Conservation (phyloP, 2,888 invertebrate genomes). For the Rhingia rostrata region DNA sequence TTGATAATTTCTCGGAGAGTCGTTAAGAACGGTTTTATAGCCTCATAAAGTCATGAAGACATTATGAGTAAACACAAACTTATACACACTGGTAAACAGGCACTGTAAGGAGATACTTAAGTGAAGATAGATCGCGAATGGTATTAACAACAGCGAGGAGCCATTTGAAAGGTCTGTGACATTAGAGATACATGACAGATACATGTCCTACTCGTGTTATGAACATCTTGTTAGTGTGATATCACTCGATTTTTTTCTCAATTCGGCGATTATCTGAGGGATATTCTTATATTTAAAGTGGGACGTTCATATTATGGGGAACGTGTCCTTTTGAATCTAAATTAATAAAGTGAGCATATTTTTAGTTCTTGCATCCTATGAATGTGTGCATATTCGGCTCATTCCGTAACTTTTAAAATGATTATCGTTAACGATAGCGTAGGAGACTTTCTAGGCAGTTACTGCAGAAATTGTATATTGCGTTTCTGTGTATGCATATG, state of each 20-base stretch:
- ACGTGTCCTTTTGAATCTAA: not conserved
- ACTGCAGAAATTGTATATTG: no score
- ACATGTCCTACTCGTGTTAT: slow-evolving; percentile 28
- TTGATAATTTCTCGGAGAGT: slow-evolving; percentile 72
- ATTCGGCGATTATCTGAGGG: slow-evolving; percentile 3
- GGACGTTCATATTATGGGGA: not conserved
- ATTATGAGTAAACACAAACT: slow-evolving; percentile 46
- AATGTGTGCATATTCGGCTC: no score
- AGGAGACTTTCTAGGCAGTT: no score
- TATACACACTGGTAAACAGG: not conserved
- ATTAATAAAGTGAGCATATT: no score
- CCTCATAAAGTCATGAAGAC: slow-evolving; percentile 61
- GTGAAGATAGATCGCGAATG: slow-evolving; percentile 62
- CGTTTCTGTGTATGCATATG: no score
- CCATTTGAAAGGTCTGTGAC: slow-evolving; percentile 60
- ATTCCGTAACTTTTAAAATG: no score
- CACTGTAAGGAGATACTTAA: slow-evolving; percentile 52
- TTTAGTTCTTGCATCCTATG: no score
- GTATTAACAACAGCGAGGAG: slow-evolving; percentile 60
- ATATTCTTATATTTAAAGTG: not conserved
- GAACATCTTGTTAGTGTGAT: slow-evolving; percentile 42
- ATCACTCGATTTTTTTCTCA: slow-evolving; percentile 26
- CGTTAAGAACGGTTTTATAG: slow-evolving; percentile 69
- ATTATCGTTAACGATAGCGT: no score
- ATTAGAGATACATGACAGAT: slow-evolving; percentile 52